Evolutionary conservation across 2,888 invertebrate species (phyloP), one percentile per base, ranked within the genome.

Genomic region (Erebia palarica): DNA sequence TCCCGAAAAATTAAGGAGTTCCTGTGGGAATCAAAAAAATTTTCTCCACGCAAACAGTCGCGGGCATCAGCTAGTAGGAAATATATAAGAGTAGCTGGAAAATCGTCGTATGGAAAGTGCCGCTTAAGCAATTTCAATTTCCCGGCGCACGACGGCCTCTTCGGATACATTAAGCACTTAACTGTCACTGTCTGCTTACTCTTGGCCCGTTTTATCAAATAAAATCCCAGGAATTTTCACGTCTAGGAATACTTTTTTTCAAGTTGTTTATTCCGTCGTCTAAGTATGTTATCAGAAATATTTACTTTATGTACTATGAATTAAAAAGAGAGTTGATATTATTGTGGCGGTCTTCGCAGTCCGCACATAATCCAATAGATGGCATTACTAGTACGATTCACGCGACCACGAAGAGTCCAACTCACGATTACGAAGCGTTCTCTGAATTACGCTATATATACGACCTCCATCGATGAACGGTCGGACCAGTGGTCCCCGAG

Each of bases 141-240:
- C 86, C 87, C 85, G 85, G 89, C 90, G 79, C 80, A 81, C 84
- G 84, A 80, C 76, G 84, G 85, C 84, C 86, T 85, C 89, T 88
- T 88, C 80, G 90, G 91, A 88, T 90, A 91, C 91, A 91, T 91
- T 92, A 92, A 92, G 89, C 90, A 90, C 91, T 92, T 91, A 90
- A 90, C 92, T 92, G 91, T 91, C 88, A 87, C 89, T 91, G 90
- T 87, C 89, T 90, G 89, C 89, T 91, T 87, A 82, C 88, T 89
- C 81, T 88, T 86, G 84, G 82, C 79, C 81, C 81, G 82, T 80
- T 85, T 83, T 84, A 86, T 86, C 82, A 87, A 82, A 87, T 86
- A 86, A 88, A 86, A 86, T 83, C 69, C 69, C 63, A 69, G 36
- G 71, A 71, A 60, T 66, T 72, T 74, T 66, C 72, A 67, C 69